phyloP scores from a whole-genome alignment of 2,113 vertebrate species.

The Puma concolor region DNA sequence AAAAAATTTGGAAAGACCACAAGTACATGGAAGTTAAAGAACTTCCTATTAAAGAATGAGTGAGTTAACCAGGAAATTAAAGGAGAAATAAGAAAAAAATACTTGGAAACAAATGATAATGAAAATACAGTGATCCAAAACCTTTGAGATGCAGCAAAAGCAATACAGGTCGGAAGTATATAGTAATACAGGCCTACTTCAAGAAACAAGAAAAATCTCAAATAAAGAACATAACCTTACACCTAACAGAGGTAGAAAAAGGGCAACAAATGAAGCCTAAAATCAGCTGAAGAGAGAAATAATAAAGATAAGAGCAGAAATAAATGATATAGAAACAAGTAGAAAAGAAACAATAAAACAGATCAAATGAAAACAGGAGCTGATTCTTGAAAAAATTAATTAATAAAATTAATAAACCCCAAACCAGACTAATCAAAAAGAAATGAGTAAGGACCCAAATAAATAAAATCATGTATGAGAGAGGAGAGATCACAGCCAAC shows the following conservation, averaged over 20 bases:
- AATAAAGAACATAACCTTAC: neutral
- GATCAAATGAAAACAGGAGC: neutral
- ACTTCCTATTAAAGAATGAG: neutral
- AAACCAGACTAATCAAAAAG: neutral
- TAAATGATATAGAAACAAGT: neutral
- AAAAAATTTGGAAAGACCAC: neutral
- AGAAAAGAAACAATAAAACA: neutral
- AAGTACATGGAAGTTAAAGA: neutral
- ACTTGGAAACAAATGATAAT: neutral
- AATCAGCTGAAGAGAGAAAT: neutral
- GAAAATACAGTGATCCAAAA: neutral
- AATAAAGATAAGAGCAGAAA: neutral
- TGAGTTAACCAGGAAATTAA: neutral
- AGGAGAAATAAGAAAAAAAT: neutral
- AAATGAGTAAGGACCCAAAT: neutral
- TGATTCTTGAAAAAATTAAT: neutral
- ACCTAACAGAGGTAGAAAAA: neutral
- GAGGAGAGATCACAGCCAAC: neutral
- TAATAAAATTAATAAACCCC: neutral
- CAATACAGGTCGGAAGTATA: neutral
- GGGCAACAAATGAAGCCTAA: neutral
- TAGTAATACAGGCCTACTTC: neutral
- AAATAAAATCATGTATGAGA: neutral
- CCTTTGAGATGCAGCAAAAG: neutral
- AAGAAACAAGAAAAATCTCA: neutral